phyloP scores from a whole-genome alignment of 2,888 invertebrate species.

The Polyommatus iphigenia region DNA sequence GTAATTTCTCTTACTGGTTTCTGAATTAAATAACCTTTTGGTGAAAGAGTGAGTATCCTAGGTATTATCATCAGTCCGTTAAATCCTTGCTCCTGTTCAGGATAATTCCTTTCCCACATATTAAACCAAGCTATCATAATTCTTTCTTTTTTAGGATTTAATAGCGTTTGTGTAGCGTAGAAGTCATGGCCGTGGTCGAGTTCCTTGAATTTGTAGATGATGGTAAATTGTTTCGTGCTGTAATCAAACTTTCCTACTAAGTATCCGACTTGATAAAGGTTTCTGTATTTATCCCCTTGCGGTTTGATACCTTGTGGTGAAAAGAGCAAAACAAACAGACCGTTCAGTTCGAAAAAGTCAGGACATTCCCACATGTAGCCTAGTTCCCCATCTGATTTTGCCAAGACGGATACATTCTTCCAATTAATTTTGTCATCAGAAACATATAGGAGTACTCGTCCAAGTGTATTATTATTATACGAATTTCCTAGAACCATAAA shows the following conservation, averaged over 20 bases:
- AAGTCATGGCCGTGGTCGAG: conserved; percentile 62
- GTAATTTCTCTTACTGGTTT: conserved; percentile 49
- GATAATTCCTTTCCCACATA: conserved; percentile 63
- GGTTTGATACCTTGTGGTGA: conserved; percentile 61
- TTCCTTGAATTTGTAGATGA: conserved; percentile 49
- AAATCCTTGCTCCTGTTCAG: conserved; percentile 57
- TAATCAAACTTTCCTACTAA: conserved; percentile 62
- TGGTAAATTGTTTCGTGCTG: conserved; percentile 47
- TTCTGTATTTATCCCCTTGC: conserved; percentile 54
- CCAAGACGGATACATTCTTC: conserved; percentile 50
- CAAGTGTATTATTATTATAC: conserved; percentile 50
- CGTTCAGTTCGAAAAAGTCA: conserved; percentile 64
- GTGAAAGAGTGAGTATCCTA: conserved; percentile 50
- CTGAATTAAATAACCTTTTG: conserved; percentile 44
- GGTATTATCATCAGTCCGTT: conserved; percentile 60
- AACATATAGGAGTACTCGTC: conserved; percentile 55
- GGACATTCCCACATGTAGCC: conserved; percentile 74
- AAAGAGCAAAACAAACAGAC: conserved; percentile 56
- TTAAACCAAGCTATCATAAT: conserved; percentile 61
- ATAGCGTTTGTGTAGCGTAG: conserved; percentile 62
- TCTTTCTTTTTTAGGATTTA: conserved; percentile 48
- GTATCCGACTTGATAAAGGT: conserved; percentile 61
- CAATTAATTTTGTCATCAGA: conserved; percentile 57
- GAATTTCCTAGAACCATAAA: conserved; percentile 54
- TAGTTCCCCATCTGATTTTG: conserved; percentile 53